A percentile compares a stretch with the other conserved stretches of the same genome.
Conservation (phyloP, 2,797 vertebrate genomes). For the Anableps anableps region DNA sequence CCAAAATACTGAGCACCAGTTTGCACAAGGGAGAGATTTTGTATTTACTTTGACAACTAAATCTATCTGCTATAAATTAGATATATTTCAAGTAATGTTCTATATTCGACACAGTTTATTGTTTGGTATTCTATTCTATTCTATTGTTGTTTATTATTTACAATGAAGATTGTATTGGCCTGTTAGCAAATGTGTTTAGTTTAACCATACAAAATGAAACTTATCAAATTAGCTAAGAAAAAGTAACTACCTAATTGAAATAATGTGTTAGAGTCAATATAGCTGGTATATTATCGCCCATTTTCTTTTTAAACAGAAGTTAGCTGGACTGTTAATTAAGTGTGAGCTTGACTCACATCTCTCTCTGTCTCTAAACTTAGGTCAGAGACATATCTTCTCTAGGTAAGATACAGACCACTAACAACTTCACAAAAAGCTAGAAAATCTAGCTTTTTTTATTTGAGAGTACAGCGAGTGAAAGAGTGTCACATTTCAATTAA, state of each 20-base stretch:
- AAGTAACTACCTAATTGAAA: no score
- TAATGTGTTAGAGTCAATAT: no score
- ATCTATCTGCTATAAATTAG: background rate
- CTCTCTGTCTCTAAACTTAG: background rate
- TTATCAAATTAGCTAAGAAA: no score
- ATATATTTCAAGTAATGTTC: background rate
- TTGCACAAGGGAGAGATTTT: background rate
- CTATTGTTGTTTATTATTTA: no score
- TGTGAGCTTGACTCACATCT: background rate
- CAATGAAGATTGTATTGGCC: background rate
- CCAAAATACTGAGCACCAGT: background rate
- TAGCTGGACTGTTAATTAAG: background rate
- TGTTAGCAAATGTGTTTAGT: no score
- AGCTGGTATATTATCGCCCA: no score
- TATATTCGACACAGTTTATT: background rate
- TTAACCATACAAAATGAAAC: no score
- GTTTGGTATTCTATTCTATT: no score
- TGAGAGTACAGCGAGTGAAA: background rate
- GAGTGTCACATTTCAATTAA: background rate
- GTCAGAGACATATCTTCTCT: background rate
- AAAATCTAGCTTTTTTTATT: background rate
- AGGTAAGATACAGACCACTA: background rate
- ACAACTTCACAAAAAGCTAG: background rate
- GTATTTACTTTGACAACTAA: background rate
- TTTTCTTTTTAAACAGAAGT: background rate